Conservation (phyloP, 2,113 vertebrate species). For the Cavia porcellus region DNA sequence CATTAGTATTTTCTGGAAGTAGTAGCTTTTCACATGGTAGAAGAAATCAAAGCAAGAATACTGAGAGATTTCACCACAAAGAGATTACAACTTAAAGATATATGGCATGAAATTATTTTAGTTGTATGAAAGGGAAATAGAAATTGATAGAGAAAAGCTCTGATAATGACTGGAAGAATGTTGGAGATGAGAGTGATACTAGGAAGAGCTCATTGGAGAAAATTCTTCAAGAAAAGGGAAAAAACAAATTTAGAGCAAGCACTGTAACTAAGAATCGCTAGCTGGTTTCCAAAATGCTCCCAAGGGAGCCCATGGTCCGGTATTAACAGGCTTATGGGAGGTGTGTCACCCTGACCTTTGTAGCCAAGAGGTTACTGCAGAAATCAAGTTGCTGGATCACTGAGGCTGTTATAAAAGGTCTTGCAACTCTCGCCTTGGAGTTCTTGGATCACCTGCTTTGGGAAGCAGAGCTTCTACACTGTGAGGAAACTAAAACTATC, state of each 20-base stretch:
- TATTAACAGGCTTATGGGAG: background rate
- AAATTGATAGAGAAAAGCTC: background rate
- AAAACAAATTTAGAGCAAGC: background rate
- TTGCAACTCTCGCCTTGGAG: background rate
- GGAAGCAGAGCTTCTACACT: background rate
- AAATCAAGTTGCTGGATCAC: background rate
- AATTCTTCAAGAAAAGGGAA: background rate
- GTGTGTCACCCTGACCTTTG: background rate
- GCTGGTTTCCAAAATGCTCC: rapidly evolving
- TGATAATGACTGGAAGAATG: background rate
- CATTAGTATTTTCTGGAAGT: background rate
- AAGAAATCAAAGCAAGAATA: background rate
- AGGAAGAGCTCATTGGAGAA: rapidly evolving
- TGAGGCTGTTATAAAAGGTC: background rate
- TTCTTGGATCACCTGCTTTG: background rate
- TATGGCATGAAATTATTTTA: background rate
- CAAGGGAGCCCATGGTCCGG: rapidly evolving
- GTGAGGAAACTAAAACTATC: background rate
- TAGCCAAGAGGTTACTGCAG: background rate
- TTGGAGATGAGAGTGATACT: background rate
- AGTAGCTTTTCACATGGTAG: background rate
- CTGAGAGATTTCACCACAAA: background rate
- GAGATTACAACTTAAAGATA: background rate
- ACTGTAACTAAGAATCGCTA: rapidly evolving
- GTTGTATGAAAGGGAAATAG: background rate